phyloP scores from a whole-genome alignment of 37 sponge, comb jelly and placozoan species.

The Axinella damicornis region DNA sequence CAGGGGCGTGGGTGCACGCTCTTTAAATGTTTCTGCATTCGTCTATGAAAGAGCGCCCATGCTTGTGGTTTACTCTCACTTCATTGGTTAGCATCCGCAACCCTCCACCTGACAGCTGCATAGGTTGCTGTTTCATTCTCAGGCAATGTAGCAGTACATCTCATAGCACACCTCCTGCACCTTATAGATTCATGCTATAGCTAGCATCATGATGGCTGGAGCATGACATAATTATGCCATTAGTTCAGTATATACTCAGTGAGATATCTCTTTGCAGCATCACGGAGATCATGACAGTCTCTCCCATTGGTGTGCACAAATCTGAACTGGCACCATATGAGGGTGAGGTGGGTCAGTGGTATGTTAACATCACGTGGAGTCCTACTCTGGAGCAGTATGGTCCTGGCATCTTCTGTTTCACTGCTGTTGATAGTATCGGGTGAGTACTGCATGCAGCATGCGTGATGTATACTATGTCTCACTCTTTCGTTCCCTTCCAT shows the following conservation, averaged over 20 bases:
- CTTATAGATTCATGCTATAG: no score
- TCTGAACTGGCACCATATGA: not conserved
- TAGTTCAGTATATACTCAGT: not conserved
- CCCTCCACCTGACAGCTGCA: no score
- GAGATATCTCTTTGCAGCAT: constrained; percentile 19
- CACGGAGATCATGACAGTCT: constrained; percentile 21
- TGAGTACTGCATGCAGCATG: not conserved
- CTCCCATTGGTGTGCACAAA: constrained; percentile 33
- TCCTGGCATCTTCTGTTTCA: constrained; percentile 33
- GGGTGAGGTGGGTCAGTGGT: not conserved
- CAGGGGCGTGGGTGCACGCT: no score
- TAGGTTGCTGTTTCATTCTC: no score
- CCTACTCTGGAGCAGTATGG: constrained; percentile 38
- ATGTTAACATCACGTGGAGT: constrained; percentile 43
- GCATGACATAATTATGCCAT: not conserved
- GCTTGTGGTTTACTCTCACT: no score
- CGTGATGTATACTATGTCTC: not conserved
- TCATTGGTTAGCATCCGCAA: no score
- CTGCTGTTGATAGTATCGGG: constrained; percentile 30
- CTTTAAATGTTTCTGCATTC: no score
- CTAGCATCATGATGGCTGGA: no score
- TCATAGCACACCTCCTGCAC: no score
- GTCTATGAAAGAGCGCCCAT: no score
- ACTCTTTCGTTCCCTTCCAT: not conserved
- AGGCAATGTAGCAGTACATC: no score